Evolutionary conservation across 1,140 invertebrate species (phyloP), one percentile per base, ranked within the genome.

Genomic region (Drosophila truncata): DNA sequence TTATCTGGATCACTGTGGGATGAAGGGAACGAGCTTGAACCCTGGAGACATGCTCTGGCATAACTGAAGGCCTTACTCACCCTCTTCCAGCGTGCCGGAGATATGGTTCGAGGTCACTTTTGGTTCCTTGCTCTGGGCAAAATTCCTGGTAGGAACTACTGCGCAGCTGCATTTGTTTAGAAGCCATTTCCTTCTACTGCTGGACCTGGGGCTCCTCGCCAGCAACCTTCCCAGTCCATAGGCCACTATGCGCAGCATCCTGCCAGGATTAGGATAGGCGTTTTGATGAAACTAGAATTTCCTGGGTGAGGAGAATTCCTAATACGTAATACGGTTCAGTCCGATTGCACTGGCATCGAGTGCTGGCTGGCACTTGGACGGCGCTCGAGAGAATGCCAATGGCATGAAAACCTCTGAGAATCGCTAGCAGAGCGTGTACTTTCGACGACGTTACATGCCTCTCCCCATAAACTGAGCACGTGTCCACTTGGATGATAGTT

Each of bases 1-100:
- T 83, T 59, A 65, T 73, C 0, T 57, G 50, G 1, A 60, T 64
- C 14, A 92, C 91, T 92, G 42, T 18, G 7, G 16, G 14, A 4
- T 31, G 8, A 23, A 6, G 16, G 39, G 0, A 27, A 2, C 4
- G 1, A 14, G 16, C 41, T 29, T 23, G 44, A 44, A 23, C 13
- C 20, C 13, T 23, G 10, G 20, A 11, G 6, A 44, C 4, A n/a
- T 9, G 2, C 8, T 10, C 11, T 27, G 16, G n/a, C 16, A 20
- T 11, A 7, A 16, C 2, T 3, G 2, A 23, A 18, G 13, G 18
- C 11, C 4, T 20, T 20, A 69, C 61, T 59, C 47, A 80, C 78
- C 70, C 11, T 80, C 63, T 3, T 41, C 77, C 37, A 80, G 59
- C 2, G 70, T 80, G 4, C 78, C 78, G 7, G 78, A 80, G 46